A percentile compares a stretch with the other conserved stretches of the same genome.
Conservation (phyloP, 2,113 vertebrate species). For the Psilopsiagon aurifrons region DNA sequence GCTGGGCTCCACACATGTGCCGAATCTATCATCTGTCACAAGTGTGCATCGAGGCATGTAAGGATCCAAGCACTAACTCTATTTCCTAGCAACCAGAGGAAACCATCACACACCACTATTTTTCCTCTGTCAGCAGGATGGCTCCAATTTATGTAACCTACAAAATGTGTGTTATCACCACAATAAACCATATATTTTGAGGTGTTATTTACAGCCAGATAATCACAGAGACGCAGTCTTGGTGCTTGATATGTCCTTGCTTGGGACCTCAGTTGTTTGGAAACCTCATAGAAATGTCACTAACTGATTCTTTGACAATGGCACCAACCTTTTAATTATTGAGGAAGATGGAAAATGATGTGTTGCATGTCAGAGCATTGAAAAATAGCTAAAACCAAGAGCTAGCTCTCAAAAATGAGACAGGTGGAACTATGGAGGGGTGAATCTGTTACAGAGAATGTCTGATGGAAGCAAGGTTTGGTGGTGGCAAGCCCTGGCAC, state of each 20-base stretch:
- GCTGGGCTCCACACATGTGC: conserved; percentile 28
- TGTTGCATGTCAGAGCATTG: conserved; percentile 7
- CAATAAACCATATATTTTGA: conserved; percentile 72
- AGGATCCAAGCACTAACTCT: conserved; percentile 68
- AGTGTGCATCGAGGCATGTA: conserved; percentile 54
- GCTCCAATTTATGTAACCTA: conserved; percentile 73
- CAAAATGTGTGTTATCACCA: conserved; percentile 71
- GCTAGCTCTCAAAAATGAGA: conserved; percentile 1
- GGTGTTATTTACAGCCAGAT: conserved; percentile 68
- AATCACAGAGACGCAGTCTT: conserved; percentile 46
- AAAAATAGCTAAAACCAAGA: conserved; percentile 31
- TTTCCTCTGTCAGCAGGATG: conserved; percentile 74
- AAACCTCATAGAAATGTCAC: conserved; percentile 27
- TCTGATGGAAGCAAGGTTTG: neutral
- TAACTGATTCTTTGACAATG: conserved; percentile 40
- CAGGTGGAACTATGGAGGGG: neutral
- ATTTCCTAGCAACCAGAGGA: conserved; percentile 78
- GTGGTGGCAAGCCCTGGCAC: accelerated
- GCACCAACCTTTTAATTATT: conserved; percentile 61
- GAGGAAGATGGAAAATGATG: conserved; percentile 48
- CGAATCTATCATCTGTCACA: conserved; percentile 62
- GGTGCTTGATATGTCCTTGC: neutral
- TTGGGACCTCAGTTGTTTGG: conserved; percentile 12
- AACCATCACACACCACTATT: conserved; percentile 66
- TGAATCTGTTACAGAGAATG: neutral